Percentiles rank a stretch among this genome's conserved stretches.
Conservation (phyloP, 2,113 vertebrate species). For the Python bivittatus region DNA sequence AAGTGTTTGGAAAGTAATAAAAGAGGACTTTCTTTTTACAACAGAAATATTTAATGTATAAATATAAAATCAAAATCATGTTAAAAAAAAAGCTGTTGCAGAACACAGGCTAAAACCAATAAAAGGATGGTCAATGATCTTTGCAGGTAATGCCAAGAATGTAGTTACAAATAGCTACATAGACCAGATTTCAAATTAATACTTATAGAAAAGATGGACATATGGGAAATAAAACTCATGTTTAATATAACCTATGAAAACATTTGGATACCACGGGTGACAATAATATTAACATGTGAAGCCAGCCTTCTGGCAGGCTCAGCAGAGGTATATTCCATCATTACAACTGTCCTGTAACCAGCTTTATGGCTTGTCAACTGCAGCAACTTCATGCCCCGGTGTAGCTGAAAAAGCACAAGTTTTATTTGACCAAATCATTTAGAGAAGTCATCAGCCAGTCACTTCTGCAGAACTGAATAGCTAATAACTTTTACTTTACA, state of each 20-base stretch:
- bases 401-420: constrained; percentile 5
- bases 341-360: neutral
- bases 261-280: neutral
- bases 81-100: neutral
- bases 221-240: neutral
- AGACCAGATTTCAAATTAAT: neutral
- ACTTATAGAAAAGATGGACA: constrained; percentile 10
- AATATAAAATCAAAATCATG: neutral
- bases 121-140: neutral
- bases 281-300: neutral
- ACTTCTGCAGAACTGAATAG: constrained; percentile 5
- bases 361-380: constrained; percentile 32
- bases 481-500: constrained; percentile 12
- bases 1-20: neutral
- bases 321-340: neutral
- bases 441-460: neutral
- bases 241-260: neutral
- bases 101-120: constrained; percentile 30
- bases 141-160: neutral
- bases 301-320: neutral
- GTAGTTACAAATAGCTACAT: neutral
- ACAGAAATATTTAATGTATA: constrained; percentile 10
- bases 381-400: constrained; percentile 33
- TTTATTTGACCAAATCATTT: constrained; percentile 1
- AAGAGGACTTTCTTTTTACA: neutral